These are phyloP conservation scores for Nemapogon koenigi DNA, from an alignment of 2,888 invertebrate species.

Conservation along the genomic window DNA sequence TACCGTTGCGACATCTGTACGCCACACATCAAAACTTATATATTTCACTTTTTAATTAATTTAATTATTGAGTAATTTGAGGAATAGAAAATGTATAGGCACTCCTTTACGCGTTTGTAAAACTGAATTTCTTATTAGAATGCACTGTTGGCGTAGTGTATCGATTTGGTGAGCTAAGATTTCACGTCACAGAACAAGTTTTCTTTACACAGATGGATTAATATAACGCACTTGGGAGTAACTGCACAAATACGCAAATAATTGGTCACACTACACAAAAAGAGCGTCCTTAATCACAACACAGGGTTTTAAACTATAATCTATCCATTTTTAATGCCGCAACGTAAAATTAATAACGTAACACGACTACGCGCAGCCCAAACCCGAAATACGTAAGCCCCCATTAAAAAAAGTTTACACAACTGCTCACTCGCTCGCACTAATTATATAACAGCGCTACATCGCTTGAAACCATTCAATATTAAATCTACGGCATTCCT, in stretches of 20 bases:
- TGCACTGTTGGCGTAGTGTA: too few species aligned
- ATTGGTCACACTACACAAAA: conserved; percentile 9
- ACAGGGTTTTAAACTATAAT: too few species aligned
- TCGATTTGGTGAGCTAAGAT: too few species aligned
- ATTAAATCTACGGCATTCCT: background rate
- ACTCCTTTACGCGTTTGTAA: too few species aligned
- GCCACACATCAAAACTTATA: conserved; percentile 19
- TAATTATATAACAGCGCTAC: conserved; percentile 31
- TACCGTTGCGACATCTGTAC: conserved; percentile 24
- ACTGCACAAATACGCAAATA: conserved; percentile 26
- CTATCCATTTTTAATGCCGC: too few species aligned
- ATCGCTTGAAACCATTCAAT: conserved; percentile 17
- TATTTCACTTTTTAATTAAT: too few species aligned
- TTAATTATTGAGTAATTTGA: too few species aligned
- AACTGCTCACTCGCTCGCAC: conserved; percentile 26
- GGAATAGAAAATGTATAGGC: too few species aligned
- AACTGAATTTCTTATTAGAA: too few species aligned
- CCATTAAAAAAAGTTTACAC: conserved; percentile 52
- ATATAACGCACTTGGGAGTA: conserved; percentile 20
- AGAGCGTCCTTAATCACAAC: too few species aligned
- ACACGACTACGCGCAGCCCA: conserved; percentile 24
- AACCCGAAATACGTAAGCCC: conserved; percentile 46
- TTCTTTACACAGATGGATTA: conserved; percentile 17
- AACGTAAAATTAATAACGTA: conserved; percentile 19
- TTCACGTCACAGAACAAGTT: conserved; percentile 16